These are phyloP conservation scores for Drosophila nigromelanica DNA, from an alignment of 1,140 invertebrate genomes.

Conservation along the genomic window DNA sequence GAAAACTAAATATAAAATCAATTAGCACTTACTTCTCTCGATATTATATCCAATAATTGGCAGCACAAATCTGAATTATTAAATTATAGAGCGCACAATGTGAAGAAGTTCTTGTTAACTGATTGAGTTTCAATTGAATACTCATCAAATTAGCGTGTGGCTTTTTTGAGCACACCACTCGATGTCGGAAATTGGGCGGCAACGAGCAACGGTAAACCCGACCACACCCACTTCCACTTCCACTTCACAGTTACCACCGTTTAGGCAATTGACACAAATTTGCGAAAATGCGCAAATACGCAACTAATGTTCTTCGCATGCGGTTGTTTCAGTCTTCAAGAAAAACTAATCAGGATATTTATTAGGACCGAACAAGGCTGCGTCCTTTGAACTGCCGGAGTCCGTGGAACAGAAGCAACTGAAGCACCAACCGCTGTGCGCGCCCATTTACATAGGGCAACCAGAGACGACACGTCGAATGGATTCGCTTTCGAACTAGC, in stretches of 20 bases:
- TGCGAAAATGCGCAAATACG: conserved; percentile 72
- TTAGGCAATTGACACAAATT: conserved; percentile 76
- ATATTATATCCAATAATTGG: conserved; percentile 11
- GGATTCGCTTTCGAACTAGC: conserved; percentile 31
- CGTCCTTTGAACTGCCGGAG: conserved; percentile 45
- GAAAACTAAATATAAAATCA: neutral
- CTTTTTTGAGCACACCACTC: conserved; percentile 15
- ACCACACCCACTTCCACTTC: conserved; percentile 34
- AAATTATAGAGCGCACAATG: conserved; percentile 35
- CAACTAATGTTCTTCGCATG: conserved; percentile 51
- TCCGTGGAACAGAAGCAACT: conserved; percentile 59
- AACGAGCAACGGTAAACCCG: conserved; percentile 8
- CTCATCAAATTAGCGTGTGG: conserved; percentile 59
- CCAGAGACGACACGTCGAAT: conserved; percentile 12
- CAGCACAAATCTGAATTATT: conserved; percentile 8
- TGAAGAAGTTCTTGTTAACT: conserved; percentile 63
- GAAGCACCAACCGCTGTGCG: conserved; percentile 43
- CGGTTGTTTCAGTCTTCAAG: conserved; percentile 7
- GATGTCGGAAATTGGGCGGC: conserved; percentile 1
- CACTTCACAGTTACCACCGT: conserved; percentile 10
- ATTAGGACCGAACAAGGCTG: conserved; percentile 6
- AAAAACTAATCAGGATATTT: conserved; percentile 34
- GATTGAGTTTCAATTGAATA: conserved; percentile 75
- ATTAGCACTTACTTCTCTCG: conserved; percentile 46
- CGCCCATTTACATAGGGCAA: conserved; percentile 42